A percentile compares a stretch with the other conserved stretches of the same genome.
phyloP scores from a whole-genome alignment of 1,140 invertebrate genomes.

The Homarus americanus region DNA sequence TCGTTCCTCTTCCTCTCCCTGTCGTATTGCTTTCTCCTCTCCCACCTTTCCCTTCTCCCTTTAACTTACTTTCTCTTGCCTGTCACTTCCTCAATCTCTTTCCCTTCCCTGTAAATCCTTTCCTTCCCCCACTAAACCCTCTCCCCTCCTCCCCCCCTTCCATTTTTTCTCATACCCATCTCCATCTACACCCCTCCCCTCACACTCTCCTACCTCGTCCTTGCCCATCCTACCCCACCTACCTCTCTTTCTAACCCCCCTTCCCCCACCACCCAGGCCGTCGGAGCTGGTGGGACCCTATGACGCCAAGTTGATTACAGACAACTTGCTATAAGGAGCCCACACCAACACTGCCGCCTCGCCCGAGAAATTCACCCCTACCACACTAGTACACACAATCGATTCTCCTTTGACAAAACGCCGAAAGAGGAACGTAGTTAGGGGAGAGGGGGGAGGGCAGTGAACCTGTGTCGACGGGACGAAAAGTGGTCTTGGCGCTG shows the following conservation, averaged over 20 bases:
- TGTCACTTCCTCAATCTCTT: not conserved
- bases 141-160: not conserved
- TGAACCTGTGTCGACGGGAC: too few species aligned
- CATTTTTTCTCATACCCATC: not conserved
- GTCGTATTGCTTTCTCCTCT: not conserved
- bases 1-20: too few species aligned
- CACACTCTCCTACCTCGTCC: too few species aligned
- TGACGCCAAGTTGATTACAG: constrained; percentile 49
- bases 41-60: not conserved
- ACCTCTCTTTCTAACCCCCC: not conserved
- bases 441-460: too few species aligned
- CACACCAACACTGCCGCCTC: not conserved
- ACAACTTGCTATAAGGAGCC: constrained; percentile 28
- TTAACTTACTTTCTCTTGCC: not conserved
- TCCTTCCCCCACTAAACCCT: not conserved
- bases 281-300: not conserved
- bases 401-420: not conserved
- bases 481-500: too few species aligned
- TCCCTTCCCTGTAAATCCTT: not conserved
- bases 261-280: not conserved
- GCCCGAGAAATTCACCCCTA: not conserved
- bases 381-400: not conserved
- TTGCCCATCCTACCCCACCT: not conserved
- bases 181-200: not conserved
- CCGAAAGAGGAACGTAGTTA: too few species aligned